Evolutionary conservation across 2,113 vertebrate species (phyloP), one percentile per base, ranked within the genome.

Genomic region (Saguinus imperator): DNA sequence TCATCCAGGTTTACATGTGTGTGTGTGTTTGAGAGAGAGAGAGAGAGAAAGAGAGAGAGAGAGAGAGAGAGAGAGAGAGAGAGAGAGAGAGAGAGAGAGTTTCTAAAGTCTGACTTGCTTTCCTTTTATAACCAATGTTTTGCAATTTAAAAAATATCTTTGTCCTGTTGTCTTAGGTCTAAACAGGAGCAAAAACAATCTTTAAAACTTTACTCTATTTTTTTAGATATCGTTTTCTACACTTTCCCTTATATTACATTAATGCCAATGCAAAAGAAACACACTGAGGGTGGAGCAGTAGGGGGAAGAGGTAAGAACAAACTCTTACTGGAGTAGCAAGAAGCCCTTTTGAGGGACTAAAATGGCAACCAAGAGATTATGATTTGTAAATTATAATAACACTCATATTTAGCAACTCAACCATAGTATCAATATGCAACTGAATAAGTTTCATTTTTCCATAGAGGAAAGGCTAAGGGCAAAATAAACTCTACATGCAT

Each of bases 401-500:
- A 90, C 14, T 96, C 87, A 61, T 77, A 92, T 96, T 95, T 95
- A 96, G 88, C 87, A 81, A 90, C 93, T 91, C 85, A 88, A 77
- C 92, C 40, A n/a, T 58, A 87, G 43, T 94, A 92, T 84, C 92
- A 82, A 94, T 40, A 61, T 77, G 52, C 96, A 94, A 95, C 57
- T 86, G 66, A 95, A 11, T 91, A 89, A 84, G 90, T 94, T 94
- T 72, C 66, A 58, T 68, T 95, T 95, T 92, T 96, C 85, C 82
- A 32, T 87, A 87, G 88, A 96, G 72, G 50, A 91, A 95, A 97
- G 7, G 27, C 45, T 94, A 92, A 88, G 48, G 73, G 93, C 85
- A 96, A 97, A 70, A 96, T 72, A 94, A 97, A 97, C 61, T 96
- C 52, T 40, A 88, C 40, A 91, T 57, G 75, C n/a, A 93, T 91